Evolutionary conservation across 2,888 invertebrate species (phyloP), one percentile per base, ranked within the genome.

Genomic region (Artemia sp.): DNA sequence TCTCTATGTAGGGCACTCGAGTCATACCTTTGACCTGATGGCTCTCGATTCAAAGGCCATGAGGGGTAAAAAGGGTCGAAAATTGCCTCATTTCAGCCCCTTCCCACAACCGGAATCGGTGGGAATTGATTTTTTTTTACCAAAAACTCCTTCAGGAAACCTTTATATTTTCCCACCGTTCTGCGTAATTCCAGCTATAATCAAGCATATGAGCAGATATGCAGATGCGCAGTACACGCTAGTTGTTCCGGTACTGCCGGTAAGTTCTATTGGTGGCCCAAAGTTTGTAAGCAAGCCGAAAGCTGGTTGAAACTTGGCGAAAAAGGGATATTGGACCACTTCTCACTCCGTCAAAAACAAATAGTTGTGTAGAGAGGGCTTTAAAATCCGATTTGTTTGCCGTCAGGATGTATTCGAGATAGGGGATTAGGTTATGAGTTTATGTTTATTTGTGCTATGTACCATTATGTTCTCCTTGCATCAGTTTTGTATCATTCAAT

Each of bases 41-140:
- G 58, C 58, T 14, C 58, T 58, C 8, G 58, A 58, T 58, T 58
- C 58, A 14, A 58, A 58, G 8, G 58, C 58, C n/a, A 58, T 58
- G 58, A 58, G 8, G 58, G 58, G 8, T 58, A 58, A 58, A 58
- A 58, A n/a, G 58, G 58, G 58, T 7, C 8, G 8, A 8, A 8
- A n/a, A 14, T 19, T 8, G 6, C 58, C 58, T n/a, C 58, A 58
- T 14, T 58, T 8, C 9, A 14, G 8, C 9, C 58, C 58, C 14
- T 58, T 58, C 14, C 58, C 58, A 14, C 14, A 14, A 14, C 58
- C 58, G 8, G n/a, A 58, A 58, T 58, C 58, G 58, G n/a, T 9
- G 8, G 9, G 58, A 8, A 14, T 14, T 58, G 58, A 58, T 8
- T 14, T 58, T n/a, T 58, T 58, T 14, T 14, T 14, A 58, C n/a